These are phyloP conservation scores for Rhingia campestris DNA, from an alignment of 2,888 invertebrate species.

Conservation along the genomic window DNA sequence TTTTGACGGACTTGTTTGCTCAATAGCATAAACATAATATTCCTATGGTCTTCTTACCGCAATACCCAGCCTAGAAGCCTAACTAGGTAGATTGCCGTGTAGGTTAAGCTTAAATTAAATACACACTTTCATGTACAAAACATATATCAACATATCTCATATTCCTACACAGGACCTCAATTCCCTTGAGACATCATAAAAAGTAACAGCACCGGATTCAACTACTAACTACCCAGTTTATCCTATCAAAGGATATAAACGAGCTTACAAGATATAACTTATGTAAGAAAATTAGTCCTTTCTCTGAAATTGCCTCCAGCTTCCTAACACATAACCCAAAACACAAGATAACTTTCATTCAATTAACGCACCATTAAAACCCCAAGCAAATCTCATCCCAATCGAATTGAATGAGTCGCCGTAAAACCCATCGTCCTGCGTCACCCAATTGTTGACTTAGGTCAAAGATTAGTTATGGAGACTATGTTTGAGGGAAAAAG, in stretches of 20 bases:
- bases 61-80: too few species aligned
- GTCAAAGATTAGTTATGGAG: slow-evolving; percentile 39
- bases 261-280: slow-evolving; percentile 31
- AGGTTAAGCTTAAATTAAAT: too few species aligned
- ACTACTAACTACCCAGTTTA: neutral
- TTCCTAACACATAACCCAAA: slow-evolving; percentile 3
- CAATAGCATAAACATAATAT: too few species aligned
- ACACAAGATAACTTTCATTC: slow-evolving; percentile 51
- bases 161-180: too few species aligned
- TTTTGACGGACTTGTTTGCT: too few species aligned
- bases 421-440: slow-evolving; percentile 22
- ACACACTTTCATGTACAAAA: too few species aligned
- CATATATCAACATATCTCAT: too few species aligned
- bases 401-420: slow-evolving; percentile 34
- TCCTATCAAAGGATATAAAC: slow-evolving; percentile 14
- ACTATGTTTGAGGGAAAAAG: slow-evolving; percentile 54
- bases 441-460: slow-evolving; percentile 59
- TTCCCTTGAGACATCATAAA: too few species aligned
- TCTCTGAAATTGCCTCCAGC: slow-evolving; percentile 4
- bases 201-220: too few species aligned
- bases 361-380: slow-evolving; percentile 65
- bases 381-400: slow-evolving; percentile 25
- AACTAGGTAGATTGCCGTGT: too few species aligned
- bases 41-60: too few species aligned
- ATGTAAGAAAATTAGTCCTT: slow-evolving; percentile 36